phyloP scores from a whole-genome alignment of 1,140 invertebrate genomes.

The Dermatophagoides farinae region DNA sequence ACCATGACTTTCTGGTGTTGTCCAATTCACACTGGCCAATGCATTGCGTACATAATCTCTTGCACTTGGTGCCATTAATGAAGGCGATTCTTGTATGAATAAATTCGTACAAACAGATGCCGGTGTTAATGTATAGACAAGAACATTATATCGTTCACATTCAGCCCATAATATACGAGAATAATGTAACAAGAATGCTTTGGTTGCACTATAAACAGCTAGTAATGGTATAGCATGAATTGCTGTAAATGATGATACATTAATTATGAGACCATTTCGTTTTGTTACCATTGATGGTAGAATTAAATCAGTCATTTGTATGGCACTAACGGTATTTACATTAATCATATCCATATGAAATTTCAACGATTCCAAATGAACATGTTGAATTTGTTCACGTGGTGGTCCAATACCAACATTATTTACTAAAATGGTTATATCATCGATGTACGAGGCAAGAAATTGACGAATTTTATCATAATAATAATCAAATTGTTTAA shows the following conservation, averaged over 20 bases:
- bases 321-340: slow-evolving; percentile 8
- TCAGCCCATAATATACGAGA: slow-evolving; percentile 28
- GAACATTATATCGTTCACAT: neutral
- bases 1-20: too few relatives aligned
- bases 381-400: neutral
- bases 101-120: neutral
- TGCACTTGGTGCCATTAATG: neutral
- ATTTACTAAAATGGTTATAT: slow-evolving; percentile 13
- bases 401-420: slow-evolving; percentile 13
- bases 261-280: slow-evolving; percentile 7
- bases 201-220: slow-evolving; percentile 13
- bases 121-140: neutral
- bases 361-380: neutral
- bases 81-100: neutral
- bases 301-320: slow-evolving; percentile 7
- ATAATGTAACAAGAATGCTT: slow-evolving; percentile 44
- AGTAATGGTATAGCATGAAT: neutral
- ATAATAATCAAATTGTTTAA: neutral
- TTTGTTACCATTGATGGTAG: slow-evolving; percentile 9
- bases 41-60: neutral
- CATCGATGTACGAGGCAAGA: neutral
- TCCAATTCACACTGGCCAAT: slow-evolving; percentile 9
- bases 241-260: slow-evolving; percentile 1
- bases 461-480: slow-evolving; percentile 7
- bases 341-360: slow-evolving; percentile 16